These are phyloP conservation scores for Drosophila hydei DNA, from an alignment of 1,140 invertebrate genomes.

Conservation along the genomic window DNA sequence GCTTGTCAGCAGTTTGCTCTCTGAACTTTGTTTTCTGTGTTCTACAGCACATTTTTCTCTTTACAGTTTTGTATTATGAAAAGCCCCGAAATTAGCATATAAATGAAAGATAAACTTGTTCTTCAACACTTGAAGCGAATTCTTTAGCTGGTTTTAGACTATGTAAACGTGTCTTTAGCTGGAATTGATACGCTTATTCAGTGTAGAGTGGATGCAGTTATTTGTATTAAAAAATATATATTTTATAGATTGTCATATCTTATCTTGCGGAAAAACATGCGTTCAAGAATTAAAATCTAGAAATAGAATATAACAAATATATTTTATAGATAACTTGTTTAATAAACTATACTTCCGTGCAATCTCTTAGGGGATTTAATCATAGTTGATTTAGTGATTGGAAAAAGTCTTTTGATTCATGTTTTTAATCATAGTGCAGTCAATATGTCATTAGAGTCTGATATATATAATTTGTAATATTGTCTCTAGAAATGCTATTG, in stretches of 20 bases:
- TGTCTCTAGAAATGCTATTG: too few relatives aligned
- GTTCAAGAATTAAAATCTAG: neutral
- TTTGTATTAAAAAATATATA: neutral
- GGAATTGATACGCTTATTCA: too few relatives aligned
- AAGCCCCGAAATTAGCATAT: neutral
- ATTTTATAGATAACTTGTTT: too few relatives aligned
- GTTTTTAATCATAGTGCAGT: too few relatives aligned
- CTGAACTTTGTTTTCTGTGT: neutral
- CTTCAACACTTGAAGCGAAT: neutral
- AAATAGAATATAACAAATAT: too few relatives aligned
- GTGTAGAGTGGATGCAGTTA: neutral
- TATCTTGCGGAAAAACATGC: slow-evolving; percentile 1
- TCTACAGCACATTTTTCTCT: neutral
- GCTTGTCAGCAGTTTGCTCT: too few relatives aligned
- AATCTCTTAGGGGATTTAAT: neutral
- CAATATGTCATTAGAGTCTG: too few relatives aligned
- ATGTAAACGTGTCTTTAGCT: too few relatives aligned
- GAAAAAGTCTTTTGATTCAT: too few relatives aligned
- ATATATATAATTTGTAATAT: too few relatives aligned
- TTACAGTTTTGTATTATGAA: neutral
- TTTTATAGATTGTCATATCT: slow-evolving; percentile 6
- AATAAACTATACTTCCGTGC: too few relatives aligned
- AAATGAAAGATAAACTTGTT: neutral
- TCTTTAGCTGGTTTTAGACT: neutral
- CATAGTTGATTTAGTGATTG: too few relatives aligned